phyloP scores from a whole-genome alignment of 2,113 vertebrate species.

The Cepphus grylle region DNA sequence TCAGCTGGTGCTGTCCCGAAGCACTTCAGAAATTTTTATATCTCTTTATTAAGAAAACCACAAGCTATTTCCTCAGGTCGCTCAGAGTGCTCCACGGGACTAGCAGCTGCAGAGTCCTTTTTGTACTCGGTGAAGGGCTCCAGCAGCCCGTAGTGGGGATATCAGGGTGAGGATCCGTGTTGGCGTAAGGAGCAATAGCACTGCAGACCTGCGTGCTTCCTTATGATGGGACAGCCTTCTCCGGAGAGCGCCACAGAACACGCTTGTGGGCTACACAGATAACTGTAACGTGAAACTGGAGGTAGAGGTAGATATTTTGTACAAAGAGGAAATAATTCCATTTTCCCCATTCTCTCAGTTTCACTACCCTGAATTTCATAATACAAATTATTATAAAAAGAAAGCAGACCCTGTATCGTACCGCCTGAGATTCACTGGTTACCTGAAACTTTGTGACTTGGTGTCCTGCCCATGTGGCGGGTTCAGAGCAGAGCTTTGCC shows the following conservation, averaged over 20 bases:
- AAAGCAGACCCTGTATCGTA: fast-evolving
- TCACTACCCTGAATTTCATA: not conserved
- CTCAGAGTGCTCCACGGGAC: not conserved
- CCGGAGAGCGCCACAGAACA: not conserved
- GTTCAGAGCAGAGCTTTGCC: not conserved
- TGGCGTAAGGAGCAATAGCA: not conserved
- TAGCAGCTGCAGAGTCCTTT: not conserved
- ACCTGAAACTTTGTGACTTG: not conserved
- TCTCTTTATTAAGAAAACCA: not conserved
- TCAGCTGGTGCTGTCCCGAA: not conserved
- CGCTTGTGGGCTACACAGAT: not conserved
- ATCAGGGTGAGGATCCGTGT: not conserved
- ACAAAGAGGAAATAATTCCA: not conserved
- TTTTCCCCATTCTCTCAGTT: not conserved
- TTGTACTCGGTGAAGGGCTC: not conserved
- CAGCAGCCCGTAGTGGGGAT: not conserved
- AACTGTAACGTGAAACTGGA: fast-evolving
- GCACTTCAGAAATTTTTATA: not conserved
- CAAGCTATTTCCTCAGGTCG: not conserved
- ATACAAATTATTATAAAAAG: not conserved
- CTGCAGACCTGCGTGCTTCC: not conserved
- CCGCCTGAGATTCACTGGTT: not conserved
- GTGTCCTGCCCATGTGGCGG: fast-evolving
- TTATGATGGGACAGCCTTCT: not conserved
- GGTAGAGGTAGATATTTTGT: not conserved